phyloP scores from a whole-genome alignment of 2,113 vertebrate genomes.

The Loxodonta africana region DNA sequence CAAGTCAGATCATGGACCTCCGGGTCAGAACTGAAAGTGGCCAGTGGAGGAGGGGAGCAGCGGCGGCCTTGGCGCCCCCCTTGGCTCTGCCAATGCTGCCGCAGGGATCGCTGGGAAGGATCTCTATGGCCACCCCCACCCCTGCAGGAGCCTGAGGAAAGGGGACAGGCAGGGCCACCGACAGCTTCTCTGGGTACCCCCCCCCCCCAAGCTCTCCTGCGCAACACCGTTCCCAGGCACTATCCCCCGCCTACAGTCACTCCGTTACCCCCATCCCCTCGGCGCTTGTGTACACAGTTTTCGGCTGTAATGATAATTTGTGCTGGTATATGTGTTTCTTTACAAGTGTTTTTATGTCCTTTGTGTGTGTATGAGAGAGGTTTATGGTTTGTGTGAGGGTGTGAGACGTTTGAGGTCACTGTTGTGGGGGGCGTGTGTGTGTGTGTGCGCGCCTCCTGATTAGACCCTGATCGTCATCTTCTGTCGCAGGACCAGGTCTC shows the following conservation, averaged over 20 bases:
- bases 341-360: conserved; percentile 68
- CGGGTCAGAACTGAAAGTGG: neutral
- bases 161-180: neutral
- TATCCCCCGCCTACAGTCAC: neutral
- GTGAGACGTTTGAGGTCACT: neutral
- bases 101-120: neutral
- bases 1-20: conserved; percentile 30
- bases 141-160: neutral
- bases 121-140: neutral
- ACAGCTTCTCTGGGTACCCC: neutral
- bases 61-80: neutral
- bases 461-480: neutral
- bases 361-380: conserved; percentile 40
- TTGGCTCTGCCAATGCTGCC: neutral
- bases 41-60: neutral
- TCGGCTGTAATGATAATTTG: neutral
- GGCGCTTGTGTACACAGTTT: conserved; percentile 14
- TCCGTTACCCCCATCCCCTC: neutral
- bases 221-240: neutral
- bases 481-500: neutral
- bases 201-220: neutral
- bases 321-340: conserved; percentile 65
- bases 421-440: neutral
- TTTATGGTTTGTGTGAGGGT: neutral
- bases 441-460: neutral